Conservation (phyloP, 2,797 vertebrate species). For the Jordanella pulchra region DNA sequence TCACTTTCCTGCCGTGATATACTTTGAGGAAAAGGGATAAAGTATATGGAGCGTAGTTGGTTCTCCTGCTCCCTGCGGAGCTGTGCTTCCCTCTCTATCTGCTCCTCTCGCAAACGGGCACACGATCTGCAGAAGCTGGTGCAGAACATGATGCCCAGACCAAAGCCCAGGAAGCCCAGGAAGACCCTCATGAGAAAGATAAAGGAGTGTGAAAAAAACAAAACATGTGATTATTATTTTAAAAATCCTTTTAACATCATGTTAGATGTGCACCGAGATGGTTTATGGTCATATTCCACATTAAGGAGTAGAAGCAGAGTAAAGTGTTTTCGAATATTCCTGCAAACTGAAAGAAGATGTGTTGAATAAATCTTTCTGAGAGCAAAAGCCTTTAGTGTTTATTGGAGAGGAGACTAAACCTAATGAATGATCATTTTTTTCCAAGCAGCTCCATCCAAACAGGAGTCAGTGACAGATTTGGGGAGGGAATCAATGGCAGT, state of each 20-base stretch:
- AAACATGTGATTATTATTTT: not conserved
- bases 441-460: too few species aligned
- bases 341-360: too few species aligned
- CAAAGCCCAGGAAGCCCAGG: conserved; percentile 64
- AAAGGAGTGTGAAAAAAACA: not conserved
- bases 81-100: conserved; percentile 39
- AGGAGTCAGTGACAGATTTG: too few species aligned
- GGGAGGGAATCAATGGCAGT: too few species aligned
- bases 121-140: conserved; percentile 63
- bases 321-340: too few species aligned
- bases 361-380: too few species aligned
- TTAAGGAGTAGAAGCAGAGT: too few species aligned
- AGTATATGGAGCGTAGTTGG: conserved; percentile 41
- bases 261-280: too few species aligned
- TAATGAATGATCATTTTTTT: too few species aligned
- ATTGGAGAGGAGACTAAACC: too few species aligned
- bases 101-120: conserved; percentile 44
- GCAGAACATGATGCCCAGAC: conserved; percentile 67
- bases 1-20: conserved; percentile 44
- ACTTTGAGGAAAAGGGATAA: conserved; percentile 64
- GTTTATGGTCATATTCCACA: too few species aligned
- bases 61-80: conserved; percentile 17
- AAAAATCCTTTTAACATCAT: not conserved
- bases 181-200: conserved; percentile 56
- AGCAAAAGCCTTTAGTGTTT: too few species aligned